Base-by-base conservation (phyloP, 2,888 invertebrate species). In the Cataglyphis altisquamis region DNA sequence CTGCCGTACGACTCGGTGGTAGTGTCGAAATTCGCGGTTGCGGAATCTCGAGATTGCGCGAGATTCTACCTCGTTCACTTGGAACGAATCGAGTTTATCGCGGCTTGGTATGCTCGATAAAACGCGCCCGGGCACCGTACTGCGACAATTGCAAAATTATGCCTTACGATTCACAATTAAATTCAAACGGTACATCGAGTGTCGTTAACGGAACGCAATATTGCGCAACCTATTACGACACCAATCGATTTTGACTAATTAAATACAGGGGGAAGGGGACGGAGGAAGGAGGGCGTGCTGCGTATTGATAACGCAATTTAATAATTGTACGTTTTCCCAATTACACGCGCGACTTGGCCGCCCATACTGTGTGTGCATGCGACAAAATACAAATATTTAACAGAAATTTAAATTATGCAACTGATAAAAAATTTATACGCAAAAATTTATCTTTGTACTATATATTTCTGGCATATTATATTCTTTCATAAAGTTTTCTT, bases 11-110 rank as follows among this genome's bases (percentile, higher is more conserved):
- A 86, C 21, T 18, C 3, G 63, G 39, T 70, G 63, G 39, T 70
- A 84, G 82, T 80, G 84, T 86, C 87, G 89, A 90, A 88, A 88
- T 88, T 89, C 86, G 80, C 82, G 80, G 73, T 12, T 52, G 84
- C 52, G 55, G 70, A 74, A 78, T 83, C 84, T 75, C 64, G 63
- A 82, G 73, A 83, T 66, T 36, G 62, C 64, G 57, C 82, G 18
- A 29, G 29, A 29, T 29, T n/a, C 75, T 45, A 70, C 68, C 77
- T 57, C 57, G 73, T 41, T 67, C 55, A 32, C 25, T 64, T 64
- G 3, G 41, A 21, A n/a, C 55, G 78, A 75, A 63, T 73, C 60
- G 64, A 39, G 52, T 74, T 74, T 39, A 64, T 80, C 48, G 67
- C 62, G 32, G 25, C 32, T 72, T 29, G 77, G 72, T 68, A 77